Evolutionary conservation across 2,113 vertebrate species (phyloP).

Genomic region (Columba livia): DNA sequence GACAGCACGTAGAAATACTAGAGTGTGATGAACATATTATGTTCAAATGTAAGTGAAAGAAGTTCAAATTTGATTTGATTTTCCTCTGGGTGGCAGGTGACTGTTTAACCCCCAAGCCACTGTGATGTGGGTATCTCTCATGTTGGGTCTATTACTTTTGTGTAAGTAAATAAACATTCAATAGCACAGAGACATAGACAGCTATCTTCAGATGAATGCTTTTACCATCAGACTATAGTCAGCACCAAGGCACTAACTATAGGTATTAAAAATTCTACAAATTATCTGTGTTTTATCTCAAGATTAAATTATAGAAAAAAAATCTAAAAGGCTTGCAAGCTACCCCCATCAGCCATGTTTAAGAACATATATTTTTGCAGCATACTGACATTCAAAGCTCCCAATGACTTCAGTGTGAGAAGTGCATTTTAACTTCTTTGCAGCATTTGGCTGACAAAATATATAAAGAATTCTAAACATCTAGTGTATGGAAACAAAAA

Average conservation of each 20-base stretch:
- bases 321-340: not conserved
- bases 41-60: not conserved
- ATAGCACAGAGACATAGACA: not conserved
- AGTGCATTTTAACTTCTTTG: not conserved
- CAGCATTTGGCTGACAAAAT: not conserved
- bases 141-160: not conserved
- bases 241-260: not conserved
- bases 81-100: not conserved
- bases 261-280: not conserved
- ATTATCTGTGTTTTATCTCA: not conserved
- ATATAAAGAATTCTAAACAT: not conserved
- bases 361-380: not conserved
- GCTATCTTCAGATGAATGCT: not conserved
- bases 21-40: not conserved
- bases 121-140: not conserved
- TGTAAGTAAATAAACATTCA: not conserved
- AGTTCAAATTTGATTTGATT: slow-evolving; percentile 15
- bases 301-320: not conserved
- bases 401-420: not conserved
- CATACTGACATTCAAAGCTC: not conserved
- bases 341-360: not conserved
- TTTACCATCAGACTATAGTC: not conserved
- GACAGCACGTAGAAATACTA: not conserved
- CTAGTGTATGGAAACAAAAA: not conserved
- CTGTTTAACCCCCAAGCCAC: not conserved